Evolutionary conservation across 2,888 invertebrate species (phyloP).

Genomic region (Cremastinae sp.): DNA sequence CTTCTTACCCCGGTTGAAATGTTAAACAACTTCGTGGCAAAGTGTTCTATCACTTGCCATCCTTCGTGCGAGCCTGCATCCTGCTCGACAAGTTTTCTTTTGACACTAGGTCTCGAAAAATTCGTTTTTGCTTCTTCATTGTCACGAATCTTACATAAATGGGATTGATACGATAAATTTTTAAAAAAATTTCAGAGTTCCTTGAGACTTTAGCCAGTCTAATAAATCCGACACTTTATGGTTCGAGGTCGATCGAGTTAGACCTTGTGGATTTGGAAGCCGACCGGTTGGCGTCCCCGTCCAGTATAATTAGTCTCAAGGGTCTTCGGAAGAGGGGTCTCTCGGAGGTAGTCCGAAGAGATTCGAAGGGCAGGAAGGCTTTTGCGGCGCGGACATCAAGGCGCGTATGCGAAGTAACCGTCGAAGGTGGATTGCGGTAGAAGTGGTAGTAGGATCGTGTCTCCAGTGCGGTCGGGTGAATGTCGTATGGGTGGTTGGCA

Average conservation of each 20-base stretch:
- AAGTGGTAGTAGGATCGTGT: conserved; percentile 37
- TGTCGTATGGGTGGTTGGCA: conserved; percentile 46
- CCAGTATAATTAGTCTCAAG: conserved; percentile 70
- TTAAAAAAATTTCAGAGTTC: conserved; percentile 4
- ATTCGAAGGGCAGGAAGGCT: conserved; percentile 54
- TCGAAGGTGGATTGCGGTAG: conserved; percentile 42
- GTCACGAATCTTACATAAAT: not conserved
- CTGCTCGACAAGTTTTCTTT: conserved; percentile 55
- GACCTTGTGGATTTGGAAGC: conserved; percentile 29
- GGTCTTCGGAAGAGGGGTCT: conserved; percentile 63
- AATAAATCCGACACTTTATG: conserved; percentile 10
- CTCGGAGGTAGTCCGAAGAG: conserved; percentile 64
- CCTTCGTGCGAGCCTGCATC: conserved; percentile 58
- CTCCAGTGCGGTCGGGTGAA: conserved; percentile 53
- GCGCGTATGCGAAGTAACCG: conserved; percentile 46
- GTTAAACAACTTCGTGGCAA: conserved; percentile 65
- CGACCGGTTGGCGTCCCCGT: conserved; percentile 28
- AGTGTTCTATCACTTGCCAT: conserved; percentile 68
- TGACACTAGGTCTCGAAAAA: conserved; percentile 55
- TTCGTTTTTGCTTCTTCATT: conserved; percentile 11
- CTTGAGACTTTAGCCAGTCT: not conserved
- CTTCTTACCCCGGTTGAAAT: conserved; percentile 71
- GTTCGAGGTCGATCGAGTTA: conserved; percentile 4
- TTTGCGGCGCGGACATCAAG: conserved; percentile 42
- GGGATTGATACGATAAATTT: not conserved